Evolutionary conservation across 2,888 invertebrate species (phyloP).

Genomic region (Meganola albula): DNA sequence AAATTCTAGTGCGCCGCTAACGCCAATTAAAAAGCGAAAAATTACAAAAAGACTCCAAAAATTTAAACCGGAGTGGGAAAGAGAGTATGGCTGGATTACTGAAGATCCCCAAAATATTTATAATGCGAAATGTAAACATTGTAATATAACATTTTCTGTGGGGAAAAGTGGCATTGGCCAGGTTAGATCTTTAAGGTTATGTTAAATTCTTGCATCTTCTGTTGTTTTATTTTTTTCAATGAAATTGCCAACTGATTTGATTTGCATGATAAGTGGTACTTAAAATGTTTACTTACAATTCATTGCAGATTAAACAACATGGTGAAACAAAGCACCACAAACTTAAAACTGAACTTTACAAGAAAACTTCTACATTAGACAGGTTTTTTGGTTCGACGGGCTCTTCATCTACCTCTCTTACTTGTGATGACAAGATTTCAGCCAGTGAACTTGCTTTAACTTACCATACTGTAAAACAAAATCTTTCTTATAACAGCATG

Average conservation of each 20-base stretch:
- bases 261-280: background rate
- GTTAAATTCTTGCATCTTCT: background rate
- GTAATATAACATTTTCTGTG: background rate
- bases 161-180: conserved; percentile 5
- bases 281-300: background rate
- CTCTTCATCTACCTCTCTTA: conserved; percentile 10
- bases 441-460: background rate
- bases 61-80: conserved; percentile 9
- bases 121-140: conserved; percentile 5
- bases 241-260: conserved; percentile 1
- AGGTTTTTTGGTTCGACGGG: conserved; percentile 4
- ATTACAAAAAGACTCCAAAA: too few relatives aligned
- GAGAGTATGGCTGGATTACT: conserved; percentile 9
- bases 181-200: conserved; percentile 2
- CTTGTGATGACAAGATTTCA: conserved; percentile 1
- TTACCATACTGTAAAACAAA: background rate
- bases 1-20: too few relatives aligned
- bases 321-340: conserved; percentile 11
- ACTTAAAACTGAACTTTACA: conserved; percentile 11
- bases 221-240: background rate
- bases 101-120: conserved; percentile 6
- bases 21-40: too few relatives aligned
- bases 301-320: conserved; percentile 16
- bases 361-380: conserved; percentile 11
- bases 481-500: conserved; percentile 3